phyloP scores from a whole-genome alignment of 1,140 invertebrate species.

The Drosophila seguyi region DNA sequence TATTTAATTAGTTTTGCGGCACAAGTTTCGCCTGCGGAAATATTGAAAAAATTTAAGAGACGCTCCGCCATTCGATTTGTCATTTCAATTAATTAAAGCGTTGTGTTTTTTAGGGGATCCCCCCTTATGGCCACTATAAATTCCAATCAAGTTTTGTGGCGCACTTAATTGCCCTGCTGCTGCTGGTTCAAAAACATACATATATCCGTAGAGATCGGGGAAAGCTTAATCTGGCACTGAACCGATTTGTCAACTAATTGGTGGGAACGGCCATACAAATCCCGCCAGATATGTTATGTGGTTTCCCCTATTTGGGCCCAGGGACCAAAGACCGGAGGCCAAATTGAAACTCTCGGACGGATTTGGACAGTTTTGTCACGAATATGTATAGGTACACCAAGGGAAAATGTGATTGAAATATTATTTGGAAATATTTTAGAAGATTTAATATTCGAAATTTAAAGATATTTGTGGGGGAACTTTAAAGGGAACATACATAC shows the following conservation, averaged over 20 bases:
- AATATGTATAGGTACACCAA: not conserved
- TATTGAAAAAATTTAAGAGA: not conserved
- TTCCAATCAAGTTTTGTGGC: constrained; percentile 74
- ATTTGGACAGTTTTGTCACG: constrained; percentile 53
- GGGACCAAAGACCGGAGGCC: not conserved
- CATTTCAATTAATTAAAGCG: constrained; percentile 52
- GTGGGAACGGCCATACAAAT: constrained; percentile 47
- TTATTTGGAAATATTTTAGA: too few species aligned
- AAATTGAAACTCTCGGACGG: constrained; percentile 42
- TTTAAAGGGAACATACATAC: too few species aligned
- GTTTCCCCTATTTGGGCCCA: constrained; percentile 37
- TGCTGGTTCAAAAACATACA: constrained; percentile 19
- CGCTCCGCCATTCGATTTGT: constrained; percentile 9
- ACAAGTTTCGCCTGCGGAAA: constrained; percentile 3
- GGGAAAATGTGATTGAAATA: not conserved
- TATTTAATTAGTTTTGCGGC: constrained; percentile 34
- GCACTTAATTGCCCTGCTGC: constrained; percentile 64
- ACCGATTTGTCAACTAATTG: constrained; percentile 64
- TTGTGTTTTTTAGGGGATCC: constrained; percentile 8
- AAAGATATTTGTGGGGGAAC: too few species aligned
- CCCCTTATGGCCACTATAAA: constrained; percentile 52
- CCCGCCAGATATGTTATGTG: constrained; percentile 60
- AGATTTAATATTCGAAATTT: not conserved
- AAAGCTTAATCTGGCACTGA: constrained; percentile 44
- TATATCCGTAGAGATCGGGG: constrained; percentile 1